Evolutionary conservation across 2,113 vertebrate species (phyloP), one percentile per base, ranked within the genome.

Genomic region (Tragelaphus imberbis): DNA sequence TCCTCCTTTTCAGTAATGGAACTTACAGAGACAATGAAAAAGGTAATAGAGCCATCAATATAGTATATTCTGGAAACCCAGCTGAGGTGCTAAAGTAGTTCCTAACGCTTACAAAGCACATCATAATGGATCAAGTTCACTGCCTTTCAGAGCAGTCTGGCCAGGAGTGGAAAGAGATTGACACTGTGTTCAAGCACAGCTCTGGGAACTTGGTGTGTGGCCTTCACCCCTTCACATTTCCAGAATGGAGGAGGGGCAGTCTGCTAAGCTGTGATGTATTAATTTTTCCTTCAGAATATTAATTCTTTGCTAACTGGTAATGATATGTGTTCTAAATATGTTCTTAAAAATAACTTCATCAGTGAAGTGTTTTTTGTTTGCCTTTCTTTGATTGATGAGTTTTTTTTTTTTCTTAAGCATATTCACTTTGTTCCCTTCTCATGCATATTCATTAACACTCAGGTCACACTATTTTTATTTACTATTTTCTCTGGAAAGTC

Each of bases 1-100:
- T 94, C 91, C 71, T 96, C 84, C 75, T 92, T 91, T 84, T 95
- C 91, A n/a, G 23, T 90, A 95, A 87, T 79, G 61, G 79, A 63
- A 92, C 71, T 68, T 86, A 87, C 0, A 58, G 58, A 95, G 93
- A 91, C 90, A 89, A 87, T 87, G 51, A 88, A 86, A 96, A 95
- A 88, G 58, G 91, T 81, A 94, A 87, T 92, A 88, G 88, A 90
- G 40, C 85, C 63, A 81, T 96, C 88, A 63, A 51, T 88, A 89
- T 15, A n/a, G 80, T 94, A 15, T 68, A 53, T 95, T 88, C 88
- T 88, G 84, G 71, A 96, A 47, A 61, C 88, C 51, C 30, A 94
- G 53, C 88, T 40, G 68, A 40, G 53, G 63, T 86, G 55, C 90
- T 79, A 47, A 87, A 30, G 71, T 84, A 55, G 81, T n/a, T 97